phyloP scores from a whole-genome alignment of 2,888 invertebrate species.

The Colostygia pectinataria region DNA sequence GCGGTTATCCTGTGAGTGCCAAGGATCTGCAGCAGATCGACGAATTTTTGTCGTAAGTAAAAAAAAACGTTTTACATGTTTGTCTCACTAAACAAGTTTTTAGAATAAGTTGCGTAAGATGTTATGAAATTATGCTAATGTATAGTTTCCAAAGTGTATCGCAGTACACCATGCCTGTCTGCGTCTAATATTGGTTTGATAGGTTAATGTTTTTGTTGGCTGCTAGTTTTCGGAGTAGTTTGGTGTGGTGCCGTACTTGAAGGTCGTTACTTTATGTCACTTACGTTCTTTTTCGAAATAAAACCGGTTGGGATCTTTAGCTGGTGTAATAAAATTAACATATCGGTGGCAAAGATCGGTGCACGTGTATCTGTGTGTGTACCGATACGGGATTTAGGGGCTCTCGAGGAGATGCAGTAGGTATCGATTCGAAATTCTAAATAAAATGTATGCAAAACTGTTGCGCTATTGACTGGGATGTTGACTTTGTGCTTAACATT shows the following conservation, averaged over 20 bases:
- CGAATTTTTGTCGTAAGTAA: conserved; percentile 64
- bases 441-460: too few species aligned
- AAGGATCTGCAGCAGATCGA: conserved; percentile 49
- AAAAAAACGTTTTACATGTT: conserved; percentile 40
- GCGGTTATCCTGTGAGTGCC: conserved; percentile 57
- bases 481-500: too few species aligned
- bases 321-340: conserved; percentile 78
- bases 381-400: conserved; percentile 44
- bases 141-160: conserved; percentile 44
- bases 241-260: conserved; percentile 47
- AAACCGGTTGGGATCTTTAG: conserved; percentile 76
- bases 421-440: too few species aligned
- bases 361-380: conserved; percentile 48
- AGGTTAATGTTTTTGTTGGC: conserved; percentile 45
- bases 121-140: conserved; percentile 50
- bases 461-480: too few species aligned
- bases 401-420: conserved; percentile 24
- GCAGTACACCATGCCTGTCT: conserved; percentile 28
- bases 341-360: conserved; percentile 69
- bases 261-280: conserved; percentile 73
- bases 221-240: conserved; percentile 48
- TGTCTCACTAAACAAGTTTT: conserved; percentile 44
- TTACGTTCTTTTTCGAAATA: conserved; percentile 73
- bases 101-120: conserved; percentile 37
- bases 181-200: conserved; percentile 32